Evolutionary conservation across 2,888 invertebrate genomes (phyloP), one percentile per base, ranked within the genome.

Genomic region (Lasiommata megera): DNA sequence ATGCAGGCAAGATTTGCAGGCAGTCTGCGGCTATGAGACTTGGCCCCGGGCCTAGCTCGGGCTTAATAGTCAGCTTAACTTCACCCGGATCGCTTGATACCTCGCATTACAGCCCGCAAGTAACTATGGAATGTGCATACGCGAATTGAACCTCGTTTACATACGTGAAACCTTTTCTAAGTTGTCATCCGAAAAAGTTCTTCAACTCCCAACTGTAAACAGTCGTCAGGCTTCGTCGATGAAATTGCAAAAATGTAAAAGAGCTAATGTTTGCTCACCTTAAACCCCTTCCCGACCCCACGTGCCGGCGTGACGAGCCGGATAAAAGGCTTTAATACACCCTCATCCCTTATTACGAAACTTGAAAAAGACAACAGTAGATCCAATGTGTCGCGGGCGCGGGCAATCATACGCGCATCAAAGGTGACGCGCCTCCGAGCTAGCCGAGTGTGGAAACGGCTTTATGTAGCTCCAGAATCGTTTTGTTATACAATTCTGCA

Each of bases 301-400:
- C 79, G 81, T 74, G 71, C 80, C 79, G 76, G 86, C 88, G 89
- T 89, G 89, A 90, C 89, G 90, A 90, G 88, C 88, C 83, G 89
- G 89, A 89, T 90, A 89, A 90, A 90, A 89, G 89, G 89, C 90
- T 90, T 90, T 90, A 90, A 90, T 90, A 90, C 89, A 90, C 89
- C 89, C 90, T 89, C 89, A 89, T 88, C 88, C 88, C 90, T 90
- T 90, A 90, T 90, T 90, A 90, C 89, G 86, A 88, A 89, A 90
- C 89, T 90, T 90, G 90, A 90, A 90, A 90, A 90, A 90, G 90
- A 89, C 90, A 90, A 90, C 90, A 89, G 88, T 88, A 88, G 88
- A 88, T 85, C 83, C 83, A 88, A 88, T 88, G 90, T 90, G 90
- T 90, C 89, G 89, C 88, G 88, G 86, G 88, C 84, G 82, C 84